These are phyloP conservation scores for Archilochus colubris DNA, from an alignment of 2,113 vertebrate species.

Conservation along the genomic window DNA sequence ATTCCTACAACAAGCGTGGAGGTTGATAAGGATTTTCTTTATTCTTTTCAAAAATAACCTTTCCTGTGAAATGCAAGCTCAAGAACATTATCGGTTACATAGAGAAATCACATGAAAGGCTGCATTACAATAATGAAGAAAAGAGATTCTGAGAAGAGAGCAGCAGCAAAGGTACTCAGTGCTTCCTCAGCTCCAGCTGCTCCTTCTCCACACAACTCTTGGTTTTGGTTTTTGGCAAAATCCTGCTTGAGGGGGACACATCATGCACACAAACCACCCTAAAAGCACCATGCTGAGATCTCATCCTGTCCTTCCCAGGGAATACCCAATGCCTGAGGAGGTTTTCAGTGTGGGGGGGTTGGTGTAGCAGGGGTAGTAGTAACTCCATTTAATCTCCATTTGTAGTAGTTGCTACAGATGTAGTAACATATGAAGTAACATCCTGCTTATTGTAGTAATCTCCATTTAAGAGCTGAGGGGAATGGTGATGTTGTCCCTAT, in stretches of 20 bases:
- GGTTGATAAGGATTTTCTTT: constrained; percentile 70
- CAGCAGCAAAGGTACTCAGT: background rate
- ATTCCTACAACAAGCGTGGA: constrained; percentile 52
- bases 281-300: rapidly evolving
- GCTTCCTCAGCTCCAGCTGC: constrained; percentile 13
- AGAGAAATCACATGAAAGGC: constrained; percentile 64
- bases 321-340: rapidly evolving
- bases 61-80: constrained; percentile 63
- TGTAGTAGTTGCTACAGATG: too few species aligned
- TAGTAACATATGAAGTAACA: too few species aligned
- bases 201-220: background rate
- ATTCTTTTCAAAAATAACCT: constrained; percentile 70
- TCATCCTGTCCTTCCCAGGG: background rate
- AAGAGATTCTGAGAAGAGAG: constrained; percentile 11
- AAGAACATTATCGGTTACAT: constrained; percentile 57
- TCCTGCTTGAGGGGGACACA: background rate
- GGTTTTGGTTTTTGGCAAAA: background rate
- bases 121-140: constrained; percentile 46
- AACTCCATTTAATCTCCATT: too few species aligned
- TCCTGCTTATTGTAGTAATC: too few species aligned
- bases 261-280: background rate
- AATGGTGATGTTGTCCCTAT: background rate
- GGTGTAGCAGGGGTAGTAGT: rapidly evolving
- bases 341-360: background rate
- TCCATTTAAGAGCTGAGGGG: background rate